Evolutionary conservation across 1,140 invertebrate genomes (phyloP).

Genomic region (Ridgeia piscesae): DNA sequence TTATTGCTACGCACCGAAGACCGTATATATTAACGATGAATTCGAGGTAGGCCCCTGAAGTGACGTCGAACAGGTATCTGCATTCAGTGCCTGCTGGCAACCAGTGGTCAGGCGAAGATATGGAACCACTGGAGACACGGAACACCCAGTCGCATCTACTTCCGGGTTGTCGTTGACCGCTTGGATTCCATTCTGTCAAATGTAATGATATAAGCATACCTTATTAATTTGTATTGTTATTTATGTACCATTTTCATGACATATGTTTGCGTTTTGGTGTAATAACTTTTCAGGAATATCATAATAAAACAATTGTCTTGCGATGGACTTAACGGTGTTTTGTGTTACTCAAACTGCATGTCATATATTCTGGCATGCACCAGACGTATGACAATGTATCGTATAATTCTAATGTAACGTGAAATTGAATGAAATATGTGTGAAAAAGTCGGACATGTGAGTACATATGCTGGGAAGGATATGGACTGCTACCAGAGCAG

Average conservation of each 20-base stretch:
- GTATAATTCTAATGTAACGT: background rate
- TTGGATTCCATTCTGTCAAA: background rate
- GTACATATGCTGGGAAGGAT: background rate
- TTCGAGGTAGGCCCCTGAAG: background rate
- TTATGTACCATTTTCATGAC: background rate
- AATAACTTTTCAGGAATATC: background rate
- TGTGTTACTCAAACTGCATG: too few relatives aligned
- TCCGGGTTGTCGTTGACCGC: background rate
- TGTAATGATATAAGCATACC: background rate
- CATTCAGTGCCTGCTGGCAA: slow-evolving; percentile 12
- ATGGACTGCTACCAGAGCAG: background rate
- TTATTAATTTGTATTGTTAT: background rate
- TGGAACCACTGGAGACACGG: slow-evolving; percentile 11
- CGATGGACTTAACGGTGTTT: too few relatives aligned
- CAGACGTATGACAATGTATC: too few relatives aligned
- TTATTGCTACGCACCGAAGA: slow-evolving; percentile 7
- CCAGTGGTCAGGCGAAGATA: slow-evolving; percentile 22
- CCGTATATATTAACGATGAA: slow-evolving; percentile 20
- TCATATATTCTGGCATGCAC: too few relatives aligned
- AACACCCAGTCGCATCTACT: slow-evolving; percentile 14
- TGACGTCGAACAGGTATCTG: slow-evolving; percentile 10
- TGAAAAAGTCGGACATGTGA: background rate
- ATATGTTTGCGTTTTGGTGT: background rate
- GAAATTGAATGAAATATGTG: background rate
- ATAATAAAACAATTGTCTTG: too few relatives aligned